Evolutionary conservation across 2,888 invertebrate genomes (phyloP).

Genomic region (Melikaiella ostensackeni): DNA sequence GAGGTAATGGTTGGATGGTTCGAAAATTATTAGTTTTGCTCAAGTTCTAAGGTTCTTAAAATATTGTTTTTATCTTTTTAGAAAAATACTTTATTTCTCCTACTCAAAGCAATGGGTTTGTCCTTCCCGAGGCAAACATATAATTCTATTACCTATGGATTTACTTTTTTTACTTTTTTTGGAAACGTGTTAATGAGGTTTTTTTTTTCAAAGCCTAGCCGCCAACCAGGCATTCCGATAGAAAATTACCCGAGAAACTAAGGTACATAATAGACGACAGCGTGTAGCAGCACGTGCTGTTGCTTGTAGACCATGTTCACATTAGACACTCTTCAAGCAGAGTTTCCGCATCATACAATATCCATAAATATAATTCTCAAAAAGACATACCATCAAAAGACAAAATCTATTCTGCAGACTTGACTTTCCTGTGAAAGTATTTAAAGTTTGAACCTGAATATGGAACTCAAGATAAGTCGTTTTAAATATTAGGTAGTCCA

Average conservation of each 20-base stretch:
- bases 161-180: background rate
- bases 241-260: constrained; percentile 47
- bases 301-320: constrained; percentile 50
- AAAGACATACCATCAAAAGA: background rate
- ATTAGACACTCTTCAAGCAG: constrained; percentile 42
- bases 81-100: background rate
- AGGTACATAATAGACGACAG: constrained; percentile 47
- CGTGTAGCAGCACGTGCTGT: constrained; percentile 51
- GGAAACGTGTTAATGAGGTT: background rate
- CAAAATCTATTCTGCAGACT: background rate
- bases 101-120: background rate
- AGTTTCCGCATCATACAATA: constrained; percentile 43
- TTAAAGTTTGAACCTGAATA: too few species aligned
- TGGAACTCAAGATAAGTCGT: too few species aligned
- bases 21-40: too few species aligned
- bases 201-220: background rate
- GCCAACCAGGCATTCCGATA: constrained; percentile 36
- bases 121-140: background rate
- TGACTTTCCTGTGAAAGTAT: background rate
- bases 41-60: too few species aligned
- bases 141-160: background rate
- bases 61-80: too few species aligned
- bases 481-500: too few species aligned
- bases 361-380: background rate
- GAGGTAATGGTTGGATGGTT: too few species aligned